Percentiles rank a stretch among this genome's conserved stretches.
Conservation (phyloP, 2,888 invertebrate species). For the Amphimallon solstitiale region DNA sequence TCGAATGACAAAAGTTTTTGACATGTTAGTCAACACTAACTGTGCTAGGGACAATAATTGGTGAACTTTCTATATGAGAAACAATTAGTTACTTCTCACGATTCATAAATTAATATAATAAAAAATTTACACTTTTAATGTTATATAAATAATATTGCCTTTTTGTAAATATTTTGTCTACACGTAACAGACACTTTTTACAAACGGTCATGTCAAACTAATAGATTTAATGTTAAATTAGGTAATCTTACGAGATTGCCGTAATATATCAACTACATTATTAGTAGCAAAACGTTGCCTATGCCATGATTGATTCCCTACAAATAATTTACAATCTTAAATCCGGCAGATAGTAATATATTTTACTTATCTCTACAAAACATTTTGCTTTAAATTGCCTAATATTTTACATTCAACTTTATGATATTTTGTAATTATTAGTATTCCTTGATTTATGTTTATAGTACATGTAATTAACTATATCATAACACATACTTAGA, state of each 20-base stretch:
- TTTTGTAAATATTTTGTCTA: no score
- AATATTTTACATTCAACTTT: conserved; percentile 1
- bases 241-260: conserved; percentile 7
- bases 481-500: not conserved
- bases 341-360: conserved; percentile 9
- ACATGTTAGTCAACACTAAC: no score
- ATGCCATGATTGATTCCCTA: conserved; percentile 4
- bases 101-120: no score
- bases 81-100: no score
- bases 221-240: conserved; percentile 7
- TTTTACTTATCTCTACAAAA: conserved; percentile 9
- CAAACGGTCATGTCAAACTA: not conserved
- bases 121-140: no score
- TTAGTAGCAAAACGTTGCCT: conserved; percentile 2
- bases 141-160: no score
- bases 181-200: not conserved
- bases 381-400: conserved; percentile 16
- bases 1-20: no score
- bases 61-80: no score
- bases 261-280: conserved; percentile 10
- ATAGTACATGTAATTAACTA: no score
- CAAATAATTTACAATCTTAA: conserved; percentile 12
- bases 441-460: not conserved
- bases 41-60: no score
- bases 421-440: not conserved